These are phyloP conservation scores for Dendrolimus punctatus DNA, from an alignment of 1,140 invertebrate species.

Conservation along the genomic window DNA sequence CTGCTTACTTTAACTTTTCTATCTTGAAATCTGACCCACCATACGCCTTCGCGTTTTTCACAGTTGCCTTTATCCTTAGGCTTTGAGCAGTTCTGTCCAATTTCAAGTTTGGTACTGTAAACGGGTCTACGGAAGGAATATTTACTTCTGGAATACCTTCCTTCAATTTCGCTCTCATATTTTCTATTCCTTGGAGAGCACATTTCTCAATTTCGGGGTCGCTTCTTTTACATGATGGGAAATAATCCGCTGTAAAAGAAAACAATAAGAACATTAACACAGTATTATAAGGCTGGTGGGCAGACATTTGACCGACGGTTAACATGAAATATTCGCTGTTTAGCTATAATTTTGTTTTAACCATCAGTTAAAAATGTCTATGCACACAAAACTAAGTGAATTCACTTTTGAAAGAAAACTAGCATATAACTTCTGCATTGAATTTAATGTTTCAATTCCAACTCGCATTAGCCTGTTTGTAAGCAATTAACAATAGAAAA, in stretches of 20 bases:
- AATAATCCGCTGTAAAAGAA: conserved; percentile 66
- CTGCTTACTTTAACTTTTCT: conserved; percentile 75
- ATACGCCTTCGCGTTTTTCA: conserved; percentile 76
- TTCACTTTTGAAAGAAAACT: no score
- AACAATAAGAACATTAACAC: neutral
- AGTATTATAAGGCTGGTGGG: neutral
- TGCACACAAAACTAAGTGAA: no score
- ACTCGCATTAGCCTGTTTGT: no score
- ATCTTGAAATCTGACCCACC: conserved; percentile 76
- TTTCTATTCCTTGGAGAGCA: conserved; percentile 72
- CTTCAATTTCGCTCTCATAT: conserved; percentile 71
- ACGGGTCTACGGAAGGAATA: conserved; percentile 77
- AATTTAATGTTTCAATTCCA: no score
- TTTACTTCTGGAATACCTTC: conserved; percentile 78
- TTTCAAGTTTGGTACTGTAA: conserved; percentile 74
- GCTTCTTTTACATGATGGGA: conserved; percentile 74
- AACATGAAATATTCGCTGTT: no score
- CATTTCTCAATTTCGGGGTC: conserved; percentile 76
- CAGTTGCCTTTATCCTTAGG: conserved; percentile 76
- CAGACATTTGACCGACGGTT: neutral
- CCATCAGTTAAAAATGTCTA: no score
- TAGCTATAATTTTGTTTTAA: no score
- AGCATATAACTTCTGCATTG: no score
- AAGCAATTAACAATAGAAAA: no score
- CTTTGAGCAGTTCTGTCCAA: conserved; percentile 78